Evolutionary conservation across 2,113 vertebrate species (phyloP), one percentile per base, ranked within the genome.

Genomic region (Oenanthe oenanthe): DNA sequence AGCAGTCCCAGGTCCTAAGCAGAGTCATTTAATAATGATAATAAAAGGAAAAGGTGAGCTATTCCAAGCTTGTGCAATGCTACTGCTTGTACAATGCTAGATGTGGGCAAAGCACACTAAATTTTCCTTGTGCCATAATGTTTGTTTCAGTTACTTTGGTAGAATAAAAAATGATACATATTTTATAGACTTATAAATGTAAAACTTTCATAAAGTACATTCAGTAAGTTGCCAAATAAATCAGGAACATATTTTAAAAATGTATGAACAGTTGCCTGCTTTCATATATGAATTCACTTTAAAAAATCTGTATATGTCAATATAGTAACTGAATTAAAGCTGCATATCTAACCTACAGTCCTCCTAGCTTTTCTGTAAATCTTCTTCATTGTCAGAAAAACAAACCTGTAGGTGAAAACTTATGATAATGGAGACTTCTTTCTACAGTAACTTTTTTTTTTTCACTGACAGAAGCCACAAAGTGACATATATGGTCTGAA

Each of bases 181-280:
- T 80, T 92, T 85, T 60, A 77, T 66, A n/a, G 24, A 11, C 17
- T 40, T 66, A 65, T 50, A 89, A 80, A 84, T 73, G 73, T 40
- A 56, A 61, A 77, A 57, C 15, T 80, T 80, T 63, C 50, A 68
- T 84, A 84, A 87, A 68, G 26, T 51, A 40, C 10, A 32, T 81
- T 92, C 22, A 84, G 78, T 70, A 81, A 36, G 17, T 61, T 74
- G 50, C 22, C n/a, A 62, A 74, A 70, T 82, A 74, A 85, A 88
- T 78, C 32, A 78, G 19, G 34, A 71, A 56, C 5, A 17, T 71
- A 29, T 50, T 95, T 89, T 2, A 15, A 62, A 90, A 78, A 78
- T 54, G 8, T 31, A 45, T 20, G 14, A 83, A 67, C 21, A 29
- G 20, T 92, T 87, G 17, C n/a, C 24, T 81, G 34, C 47, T 73